phyloP scores from a whole-genome alignment of 2,797 vertebrate species.

The Sebastolobus alascanus region DNA sequence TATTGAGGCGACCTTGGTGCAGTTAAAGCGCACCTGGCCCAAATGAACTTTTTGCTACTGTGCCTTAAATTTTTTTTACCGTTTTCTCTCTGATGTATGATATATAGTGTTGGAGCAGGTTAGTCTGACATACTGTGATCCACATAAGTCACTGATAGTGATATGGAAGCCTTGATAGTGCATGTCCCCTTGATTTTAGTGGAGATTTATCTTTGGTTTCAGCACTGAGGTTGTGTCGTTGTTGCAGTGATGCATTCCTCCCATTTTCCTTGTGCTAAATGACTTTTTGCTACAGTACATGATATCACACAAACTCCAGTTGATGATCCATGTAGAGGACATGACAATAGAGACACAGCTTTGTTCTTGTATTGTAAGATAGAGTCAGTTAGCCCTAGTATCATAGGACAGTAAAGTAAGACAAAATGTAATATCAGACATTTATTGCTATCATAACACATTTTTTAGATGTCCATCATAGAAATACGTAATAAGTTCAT shows the following conservation, averaged over 20 bases:
- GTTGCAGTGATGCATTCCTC: neutral
- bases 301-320: neutral
- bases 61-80: slow-evolving; percentile 27
- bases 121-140: slow-evolving; percentile 32
- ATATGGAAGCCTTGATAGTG: slow-evolving; percentile 35
- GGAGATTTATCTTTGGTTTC: slow-evolving; percentile 14
- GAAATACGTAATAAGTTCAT: neutral
- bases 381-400: neutral
- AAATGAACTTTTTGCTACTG: slow-evolving; percentile 42
- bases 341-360: neutral
- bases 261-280: neutral
- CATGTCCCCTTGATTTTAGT: slow-evolving; percentile 3
- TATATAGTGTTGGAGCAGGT: slow-evolving; percentile 25
- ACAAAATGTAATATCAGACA: neutral
- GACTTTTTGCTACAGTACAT: neutral
- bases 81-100: slow-evolving; percentile 44
- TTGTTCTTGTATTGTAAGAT: neutral
- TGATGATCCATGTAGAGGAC: neutral
- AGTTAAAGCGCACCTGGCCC: slow-evolving; percentile 43
- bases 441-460: neutral
- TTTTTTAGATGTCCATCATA: neutral
- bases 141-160: slow-evolving; percentile 11
- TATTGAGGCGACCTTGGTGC: slow-evolving; percentile 60
- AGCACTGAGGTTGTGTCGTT: neutral
- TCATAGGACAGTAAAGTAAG: neutral